Evolutionary conservation across 2,888 invertebrate species (phyloP), one percentile per base, ranked within the genome.

Genomic region (Drosophila anomalata): DNA sequence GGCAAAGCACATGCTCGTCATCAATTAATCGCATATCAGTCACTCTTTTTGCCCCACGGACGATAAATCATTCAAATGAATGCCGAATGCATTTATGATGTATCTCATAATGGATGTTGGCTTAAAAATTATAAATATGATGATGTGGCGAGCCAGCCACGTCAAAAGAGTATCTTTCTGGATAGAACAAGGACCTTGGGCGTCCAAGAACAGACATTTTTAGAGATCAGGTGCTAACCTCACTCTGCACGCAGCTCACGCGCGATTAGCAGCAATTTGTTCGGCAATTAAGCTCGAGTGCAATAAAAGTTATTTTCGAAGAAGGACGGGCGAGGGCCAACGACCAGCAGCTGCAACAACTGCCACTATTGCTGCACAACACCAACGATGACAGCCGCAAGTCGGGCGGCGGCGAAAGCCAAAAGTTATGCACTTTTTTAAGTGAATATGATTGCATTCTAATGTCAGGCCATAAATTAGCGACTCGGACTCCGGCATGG

Each of bases 381-480:
- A 44, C 47, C 51, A 46, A 51, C 56, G 63, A 63, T 66, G 57
- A 66, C 65, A 47, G 41, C 51, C 42, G 17, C 22, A 46, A 63
- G 65, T 52, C 36, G 14, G 42, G 44, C 29, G 46, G 48, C 57
- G 54, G 39, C 42, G 54, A 62, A 66, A 79, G 77, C 67, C 52
- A 83, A 80, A 80, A 80, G 79, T 80, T 80, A 74, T 80, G 84
- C 78, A 77, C 55, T 79, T 83, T 79, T 86, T 76, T 86, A 86
- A 82, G 81, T 82, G 81, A 86, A 82, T 82, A 79, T 82, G 87
- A 82, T 82, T 82, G 87, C 81, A 80, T 86, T 82, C 87, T 86
- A 82, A 82, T 82, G 81, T 83, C 81, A 77, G 70, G 74, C 72
- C 87, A 82, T 82, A 86, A 82, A 82, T 82, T 82, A 83, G 78